phyloP scores from a whole-genome alignment of 1,140 invertebrate genomes.

The Nasonia vitripennis region DNA sequence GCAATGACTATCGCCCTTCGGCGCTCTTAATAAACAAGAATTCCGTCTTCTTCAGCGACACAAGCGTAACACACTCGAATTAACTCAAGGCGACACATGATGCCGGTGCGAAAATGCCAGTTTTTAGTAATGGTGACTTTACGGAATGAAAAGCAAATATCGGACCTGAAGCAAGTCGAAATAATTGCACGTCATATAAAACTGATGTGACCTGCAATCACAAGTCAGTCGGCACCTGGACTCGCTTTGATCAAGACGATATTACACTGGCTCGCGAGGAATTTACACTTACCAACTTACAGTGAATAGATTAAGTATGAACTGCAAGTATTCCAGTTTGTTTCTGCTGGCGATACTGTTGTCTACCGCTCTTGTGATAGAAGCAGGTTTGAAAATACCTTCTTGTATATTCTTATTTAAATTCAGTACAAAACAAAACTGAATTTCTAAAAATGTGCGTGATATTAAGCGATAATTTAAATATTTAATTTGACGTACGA shows the following conservation, averaged over 20 bases:
- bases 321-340: slow-evolving; percentile 16
- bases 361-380: neutral
- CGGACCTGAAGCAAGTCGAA: neutral
- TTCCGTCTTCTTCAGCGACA: neutral
- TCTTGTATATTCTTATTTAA: neutral
- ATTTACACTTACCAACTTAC: neutral
- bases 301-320: neutral
- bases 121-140: neutral
- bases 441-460: too few species aligned
- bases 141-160: neutral
- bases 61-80: neutral
- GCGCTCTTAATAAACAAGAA: neutral
- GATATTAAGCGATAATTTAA: too few species aligned
- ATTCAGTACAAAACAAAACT: neutral
- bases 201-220: neutral
- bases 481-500: too few species aligned
- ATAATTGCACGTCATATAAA: slow-evolving; percentile 18
- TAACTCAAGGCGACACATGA: neutral
- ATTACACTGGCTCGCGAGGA: neutral
- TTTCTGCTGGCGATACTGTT: slow-evolving; percentile 7
- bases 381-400: slow-evolving; percentile 23
- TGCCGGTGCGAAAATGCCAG: neutral
- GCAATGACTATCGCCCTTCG: neutral
- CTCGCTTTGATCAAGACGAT: neutral
- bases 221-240: neutral